phyloP scores from a whole-genome alignment of 1,140 invertebrate species.

The Eurosta solidaginis region DNA sequence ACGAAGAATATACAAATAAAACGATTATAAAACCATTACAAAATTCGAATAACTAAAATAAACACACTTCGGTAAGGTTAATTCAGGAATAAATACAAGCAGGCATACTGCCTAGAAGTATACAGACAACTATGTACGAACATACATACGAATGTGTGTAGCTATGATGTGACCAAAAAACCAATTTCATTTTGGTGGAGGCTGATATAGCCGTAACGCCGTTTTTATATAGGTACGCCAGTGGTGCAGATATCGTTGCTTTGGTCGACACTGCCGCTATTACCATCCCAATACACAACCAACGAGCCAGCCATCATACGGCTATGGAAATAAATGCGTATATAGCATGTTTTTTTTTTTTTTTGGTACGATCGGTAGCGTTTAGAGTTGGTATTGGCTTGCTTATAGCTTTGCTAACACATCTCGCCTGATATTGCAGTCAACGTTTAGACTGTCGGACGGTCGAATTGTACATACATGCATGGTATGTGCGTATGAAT shows the following conservation, averaged over 20 bases:
- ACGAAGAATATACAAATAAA: no score
- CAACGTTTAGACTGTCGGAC: background rate
- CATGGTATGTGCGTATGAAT: conserved; percentile 20
- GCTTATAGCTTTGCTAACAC: background rate
- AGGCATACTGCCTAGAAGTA: no score
- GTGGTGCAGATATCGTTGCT: conserved; percentile 5
- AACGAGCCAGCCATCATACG: background rate
- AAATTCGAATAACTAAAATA: no score
- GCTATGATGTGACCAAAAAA: background rate
- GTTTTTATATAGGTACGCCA: background rate
- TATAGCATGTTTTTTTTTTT: background rate
- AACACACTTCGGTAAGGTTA: no score
- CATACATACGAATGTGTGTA: background rate
- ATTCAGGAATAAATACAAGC: no score
- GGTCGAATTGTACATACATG: background rate
- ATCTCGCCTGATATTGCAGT: background rate
- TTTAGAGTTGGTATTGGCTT: background rate
- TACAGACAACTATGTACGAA: background rate
- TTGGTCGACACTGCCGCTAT: background rate
- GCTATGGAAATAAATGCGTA: background rate
- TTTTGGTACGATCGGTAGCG: no score
- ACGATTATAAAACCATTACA: no score
- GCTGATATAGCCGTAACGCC: background rate
- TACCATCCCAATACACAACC: background rate
- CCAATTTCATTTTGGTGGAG: conserved; percentile 4